Evolutionary conservation across 1,140 invertebrate genomes (phyloP), one percentile per base, ranked within the genome.

Genomic region (Ips typographus): DNA sequence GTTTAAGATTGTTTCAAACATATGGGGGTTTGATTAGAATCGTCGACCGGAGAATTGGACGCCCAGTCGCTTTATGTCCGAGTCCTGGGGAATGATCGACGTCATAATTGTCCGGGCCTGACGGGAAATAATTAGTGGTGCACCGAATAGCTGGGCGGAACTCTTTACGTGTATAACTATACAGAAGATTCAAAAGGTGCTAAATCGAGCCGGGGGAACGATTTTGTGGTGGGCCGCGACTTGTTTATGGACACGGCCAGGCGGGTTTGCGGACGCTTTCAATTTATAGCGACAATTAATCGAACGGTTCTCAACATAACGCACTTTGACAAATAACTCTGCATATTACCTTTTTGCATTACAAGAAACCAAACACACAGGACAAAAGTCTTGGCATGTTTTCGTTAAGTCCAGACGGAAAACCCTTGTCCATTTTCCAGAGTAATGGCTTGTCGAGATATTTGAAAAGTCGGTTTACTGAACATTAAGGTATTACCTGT

Each of bases 1-100:
- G 52, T 56, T 65, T 65, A 65, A 65, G 63, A 65, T 56, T 65
- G 53, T 65, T 65, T 36, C 36, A 56, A 65, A 65, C 63, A 65
- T 44, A 49, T 44, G 63, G 40, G n/a, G 38, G 63, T 65, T 65
- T 66, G 55, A 66, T 66, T 66, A 52, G 43, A 66, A 59, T 66
- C 40, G 65, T 66, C 63, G 41, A 65, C 52, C n/a, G 51, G 62
- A 65, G 41, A 57, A 56, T 57, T 56, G 63, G 63, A 56, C 52
- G 57, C 42, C 38, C 6, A 43, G 42, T 40, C 38, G 53, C 4
- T 66, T 66, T 58, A 59, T 51, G 55, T 58, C 55, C 36, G 40
- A 59, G 55, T 58, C 22, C 65, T 58, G 65, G 42, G 22, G 22
- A 59, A 58, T 51, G 58, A 66, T 58, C 51, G 55, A 47, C 42